Conservation (phyloP, 2,888 invertebrate genomes). For the Lithosia quadra region DNA sequence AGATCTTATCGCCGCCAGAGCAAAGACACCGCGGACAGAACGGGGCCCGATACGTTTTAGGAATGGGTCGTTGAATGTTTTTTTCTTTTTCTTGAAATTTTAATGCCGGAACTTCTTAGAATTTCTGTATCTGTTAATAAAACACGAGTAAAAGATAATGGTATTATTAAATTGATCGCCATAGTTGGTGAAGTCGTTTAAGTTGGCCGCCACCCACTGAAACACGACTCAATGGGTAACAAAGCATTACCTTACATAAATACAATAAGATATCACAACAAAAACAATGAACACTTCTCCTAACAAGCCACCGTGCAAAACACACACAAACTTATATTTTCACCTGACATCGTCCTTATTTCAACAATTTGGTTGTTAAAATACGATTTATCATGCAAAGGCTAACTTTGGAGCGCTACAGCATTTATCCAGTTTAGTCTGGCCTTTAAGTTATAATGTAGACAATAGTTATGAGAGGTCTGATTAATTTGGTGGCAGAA, state of each 20-base stretch:
- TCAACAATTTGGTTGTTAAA: slow-evolving; percentile 37
- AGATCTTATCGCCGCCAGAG: slow-evolving; percentile 75
- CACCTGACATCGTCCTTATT: slow-evolving; percentile 33
- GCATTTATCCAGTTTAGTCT: slow-evolving; percentile 56
- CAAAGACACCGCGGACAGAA: slow-evolving; percentile 74
- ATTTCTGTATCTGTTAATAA: slow-evolving; percentile 49
- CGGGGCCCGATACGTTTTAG: slow-evolving; percentile 65
- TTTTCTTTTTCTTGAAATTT: slow-evolving; percentile 51
- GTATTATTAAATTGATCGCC: slow-evolving; percentile 35
- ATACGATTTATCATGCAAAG: slow-evolving; percentile 26
- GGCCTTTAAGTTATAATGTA: slow-evolving; percentile 43
- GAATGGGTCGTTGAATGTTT: slow-evolving; percentile 62
- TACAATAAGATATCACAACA: slow-evolving; percentile 68
- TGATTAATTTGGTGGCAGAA: slow-evolving; percentile 54
- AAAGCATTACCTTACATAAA: slow-evolving; percentile 62
- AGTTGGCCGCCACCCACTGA: slow-evolving; percentile 56
- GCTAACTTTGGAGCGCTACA: slow-evolving; percentile 49
- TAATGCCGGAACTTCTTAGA: slow-evolving; percentile 56
- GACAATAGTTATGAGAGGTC: slow-evolving; percentile 46
- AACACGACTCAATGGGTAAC: slow-evolving; percentile 65
- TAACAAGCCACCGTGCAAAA: slow-evolving; percentile 77
- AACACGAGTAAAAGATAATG: slow-evolving; percentile 45
- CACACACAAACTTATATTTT: slow-evolving; percentile 47
- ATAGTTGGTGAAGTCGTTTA: slow-evolving; percentile 22
- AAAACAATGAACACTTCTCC: slow-evolving; percentile 73